phyloP scores from a whole-genome alignment of 1,140 invertebrate species.

The Pseudobourletiella spinata region DNA sequence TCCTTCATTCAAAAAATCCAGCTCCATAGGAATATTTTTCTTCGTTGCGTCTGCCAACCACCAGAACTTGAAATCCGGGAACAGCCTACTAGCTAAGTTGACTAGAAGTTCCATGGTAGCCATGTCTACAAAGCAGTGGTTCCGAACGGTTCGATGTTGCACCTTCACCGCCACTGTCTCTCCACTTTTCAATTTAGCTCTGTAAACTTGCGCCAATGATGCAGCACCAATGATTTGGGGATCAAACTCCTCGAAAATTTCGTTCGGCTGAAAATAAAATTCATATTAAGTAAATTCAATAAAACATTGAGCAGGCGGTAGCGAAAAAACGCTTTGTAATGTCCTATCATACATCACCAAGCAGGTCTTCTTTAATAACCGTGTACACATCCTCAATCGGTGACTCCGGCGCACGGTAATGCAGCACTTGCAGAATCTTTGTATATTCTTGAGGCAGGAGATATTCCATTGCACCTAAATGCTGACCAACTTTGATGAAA shows the following conservation, averaged over 20 bases:
- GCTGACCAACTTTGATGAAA: slow-evolving; percentile 95
- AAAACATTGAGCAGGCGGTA: too few species aligned
- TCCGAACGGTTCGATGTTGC: slow-evolving; percentile 81
- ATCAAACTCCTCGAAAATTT: slow-evolving; percentile 80
- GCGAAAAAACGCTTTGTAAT: too few species aligned
- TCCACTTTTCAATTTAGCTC: slow-evolving; percentile 74
- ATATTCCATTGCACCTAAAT: slow-evolving; percentile 92
- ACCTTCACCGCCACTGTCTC: slow-evolving; percentile 88
- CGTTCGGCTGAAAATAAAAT: too few species aligned
- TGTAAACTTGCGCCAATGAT: slow-evolving; percentile 93
- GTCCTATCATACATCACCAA: too few species aligned
- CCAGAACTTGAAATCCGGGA: slow-evolving; percentile 92
- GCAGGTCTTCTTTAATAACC: slow-evolving; percentile 81
- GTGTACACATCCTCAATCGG: slow-evolving; percentile 69
- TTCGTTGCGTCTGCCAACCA: slow-evolving; percentile 96
- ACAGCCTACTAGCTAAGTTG: slow-evolving; percentile 69
- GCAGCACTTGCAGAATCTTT: slow-evolving; percentile 79
- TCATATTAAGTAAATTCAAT: too few species aligned
- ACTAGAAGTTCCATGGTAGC: slow-evolving; percentile 91
- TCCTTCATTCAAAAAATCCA: slow-evolving; percentile 87
- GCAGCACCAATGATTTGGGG: slow-evolving; percentile 81
- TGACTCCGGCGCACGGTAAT: slow-evolving; percentile 83
- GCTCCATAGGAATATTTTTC: slow-evolving; percentile 83
- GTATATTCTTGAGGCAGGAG: slow-evolving; percentile 91
- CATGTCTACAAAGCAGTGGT: slow-evolving; percentile 80